Evolutionary conservation across 2,888 invertebrate species (phyloP).

Genomic region (Acholoe squamosa): DNA sequence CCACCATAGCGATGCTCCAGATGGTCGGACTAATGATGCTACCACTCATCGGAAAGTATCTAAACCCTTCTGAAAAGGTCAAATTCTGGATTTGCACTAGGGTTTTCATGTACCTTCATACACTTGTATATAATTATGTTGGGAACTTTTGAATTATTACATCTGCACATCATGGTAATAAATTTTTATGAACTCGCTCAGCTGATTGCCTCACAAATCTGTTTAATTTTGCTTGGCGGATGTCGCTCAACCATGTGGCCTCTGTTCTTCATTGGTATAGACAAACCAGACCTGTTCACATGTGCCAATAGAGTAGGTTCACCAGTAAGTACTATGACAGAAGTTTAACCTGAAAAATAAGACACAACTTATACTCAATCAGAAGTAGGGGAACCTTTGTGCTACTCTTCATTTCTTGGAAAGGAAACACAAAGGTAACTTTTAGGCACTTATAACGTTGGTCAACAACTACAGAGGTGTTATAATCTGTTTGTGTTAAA

Average conservation of each 20-base stretch:
- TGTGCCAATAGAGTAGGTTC: constrained; percentile 38
- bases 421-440: no score
- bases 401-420: no score
- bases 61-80: not conserved
- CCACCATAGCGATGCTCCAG: not conserved
- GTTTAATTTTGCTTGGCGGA: not conserved
- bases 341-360: no score
- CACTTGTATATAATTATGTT: not conserved
- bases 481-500: no score
- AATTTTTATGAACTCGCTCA: not conserved
- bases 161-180: not conserved
- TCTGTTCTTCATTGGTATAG: constrained; percentile 50
- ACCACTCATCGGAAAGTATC: not conserved
- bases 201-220: not conserved
- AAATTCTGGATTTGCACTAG: not conserved
- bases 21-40: not conserved
- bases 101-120: not conserved
- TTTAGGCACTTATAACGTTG: no score
- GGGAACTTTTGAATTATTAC: constrained; percentile 24
- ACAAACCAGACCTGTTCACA: constrained; percentile 40
- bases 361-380: no score
- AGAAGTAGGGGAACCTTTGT: no score
- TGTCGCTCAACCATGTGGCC: constrained; percentile 60
- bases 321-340: constrained; percentile 46
- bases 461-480: no score